Conservation (phyloP, 1,140 invertebrate genomes). For the Harlomillsia oculata region DNA sequence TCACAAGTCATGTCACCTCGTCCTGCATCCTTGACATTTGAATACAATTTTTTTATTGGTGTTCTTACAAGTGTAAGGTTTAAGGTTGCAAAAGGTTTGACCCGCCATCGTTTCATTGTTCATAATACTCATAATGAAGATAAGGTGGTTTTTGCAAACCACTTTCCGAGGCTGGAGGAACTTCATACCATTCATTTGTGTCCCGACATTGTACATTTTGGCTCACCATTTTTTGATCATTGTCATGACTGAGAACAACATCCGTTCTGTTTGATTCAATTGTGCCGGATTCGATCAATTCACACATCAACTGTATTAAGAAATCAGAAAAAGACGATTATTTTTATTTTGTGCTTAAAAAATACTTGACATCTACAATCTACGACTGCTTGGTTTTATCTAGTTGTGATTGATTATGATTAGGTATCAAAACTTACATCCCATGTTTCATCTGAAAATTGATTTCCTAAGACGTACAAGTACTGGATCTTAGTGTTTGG, state of each 20-base stretch:
- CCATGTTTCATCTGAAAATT: conserved; percentile 9
- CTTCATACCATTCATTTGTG: conserved; percentile 24
- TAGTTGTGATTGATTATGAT: too few relatives aligned
- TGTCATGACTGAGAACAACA: conserved; percentile 1
- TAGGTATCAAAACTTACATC: conserved; percentile 10
- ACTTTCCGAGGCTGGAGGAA: neutral
- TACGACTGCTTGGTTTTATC: too few relatives aligned
- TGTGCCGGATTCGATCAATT: neutral
- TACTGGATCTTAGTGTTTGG: neutral
- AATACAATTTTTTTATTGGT: too few relatives aligned
- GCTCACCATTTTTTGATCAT: conserved; percentile 1
- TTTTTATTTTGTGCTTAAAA: neutral
- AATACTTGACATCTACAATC: too few relatives aligned
- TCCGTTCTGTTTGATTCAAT: conserved; percentile 1
- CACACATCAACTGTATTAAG: conserved; percentile 7
- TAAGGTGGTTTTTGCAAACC: conserved; percentile 1
- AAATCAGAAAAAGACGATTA: neutral
- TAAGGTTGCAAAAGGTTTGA: too few relatives aligned
- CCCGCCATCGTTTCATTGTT: too few relatives aligned
- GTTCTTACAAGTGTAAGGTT: too few relatives aligned
- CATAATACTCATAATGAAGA: too few relatives aligned
- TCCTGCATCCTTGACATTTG: too few relatives aligned
- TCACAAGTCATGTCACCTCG: too few relatives aligned
- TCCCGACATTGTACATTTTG: conserved; percentile 12
- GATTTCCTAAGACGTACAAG: conserved; percentile 21